Base-by-base conservation (phyloP, 2,113 vertebrate species). In the Crotophaga sulcirostris region DNA sequence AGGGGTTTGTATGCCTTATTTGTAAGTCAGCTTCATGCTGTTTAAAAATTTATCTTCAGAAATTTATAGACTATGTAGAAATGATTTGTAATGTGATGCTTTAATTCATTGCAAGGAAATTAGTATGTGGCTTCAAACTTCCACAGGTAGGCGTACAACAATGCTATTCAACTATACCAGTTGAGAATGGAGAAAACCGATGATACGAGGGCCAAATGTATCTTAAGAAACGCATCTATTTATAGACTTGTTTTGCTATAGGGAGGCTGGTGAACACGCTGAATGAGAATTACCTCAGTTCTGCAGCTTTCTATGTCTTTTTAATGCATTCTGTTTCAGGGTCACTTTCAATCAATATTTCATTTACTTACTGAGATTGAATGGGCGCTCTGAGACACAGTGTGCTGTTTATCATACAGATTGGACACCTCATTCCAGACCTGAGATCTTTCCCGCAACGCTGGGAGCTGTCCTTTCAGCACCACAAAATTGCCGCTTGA, bases 271-370 rank as follows among this genome's bases (percentile, higher is more conserved):
- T 98, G 98, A 98, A 98, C 97, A 98, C 84, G 97, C 97, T 98
- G 98, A 98, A 98, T 98, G 98, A 97, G 98, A 98, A 98, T 98
- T 98, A 98, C 98, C 98, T 98, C 98, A 98, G 98, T 98, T 98
- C 98, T 98, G 98, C 98, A 98, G 98, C 98, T 98, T 98, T 98
- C 98, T 98, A 98, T 98, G 98, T 98, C 98, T 98, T 98, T 98
- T 98, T 98, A 98, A 98, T 98, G 98, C 98, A 98, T 98, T 98
- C 98, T 98, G 98, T 98, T 98, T 98, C 98, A 98, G 98, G 98
- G 98, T 98, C 98, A 98, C 98, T 98, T 98, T 98, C 98, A 98
- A 98, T 98, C 98, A 98, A 98, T 98, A 98, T 98, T 98, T 98
- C 98, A 98, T 98, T 98, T 98, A 98, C 98, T 98, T 98, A 98